Conservation (phyloP, 2,113 vertebrate genomes). For the Martes martes region DNA sequence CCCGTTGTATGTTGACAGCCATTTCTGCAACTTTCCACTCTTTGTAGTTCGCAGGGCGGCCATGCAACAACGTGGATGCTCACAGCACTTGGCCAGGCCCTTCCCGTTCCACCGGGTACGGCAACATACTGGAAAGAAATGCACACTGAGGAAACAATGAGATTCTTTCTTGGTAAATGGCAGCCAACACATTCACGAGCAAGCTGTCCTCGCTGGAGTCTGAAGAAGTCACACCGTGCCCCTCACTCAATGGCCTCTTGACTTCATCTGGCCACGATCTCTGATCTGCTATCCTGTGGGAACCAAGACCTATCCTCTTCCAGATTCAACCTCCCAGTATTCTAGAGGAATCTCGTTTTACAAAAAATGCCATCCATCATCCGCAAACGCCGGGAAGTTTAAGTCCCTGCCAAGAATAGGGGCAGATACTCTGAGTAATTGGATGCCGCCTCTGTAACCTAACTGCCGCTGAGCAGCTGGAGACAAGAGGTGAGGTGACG, state of each 20-base stretch:
- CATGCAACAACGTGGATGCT: neutral
- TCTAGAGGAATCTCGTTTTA: neutral
- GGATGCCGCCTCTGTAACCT: neutral
- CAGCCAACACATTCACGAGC: neutral
- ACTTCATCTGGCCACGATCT: neutral
- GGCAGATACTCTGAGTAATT: constrained; percentile 57
- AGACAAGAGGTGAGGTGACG: constrained; percentile 31
- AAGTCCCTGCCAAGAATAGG: constrained; percentile 32
- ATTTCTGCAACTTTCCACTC: neutral
- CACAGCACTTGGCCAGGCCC: neutral
- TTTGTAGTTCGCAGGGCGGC: neutral
- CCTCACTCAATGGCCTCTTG: neutral
- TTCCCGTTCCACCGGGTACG: neutral
- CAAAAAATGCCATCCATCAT: constrained; percentile 56
- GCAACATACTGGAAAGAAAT: neutral
- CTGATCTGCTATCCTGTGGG: neutral
- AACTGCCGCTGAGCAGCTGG: neutral
- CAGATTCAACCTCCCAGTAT: neutral
- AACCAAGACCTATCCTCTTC: neutral
- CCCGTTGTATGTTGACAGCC: constrained; percentile 23
- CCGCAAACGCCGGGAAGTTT: neutral
- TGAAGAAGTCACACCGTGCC: neutral
- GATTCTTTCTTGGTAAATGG: neutral
- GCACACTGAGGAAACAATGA: neutral
- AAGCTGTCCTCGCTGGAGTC: neutral